phyloP scores from a whole-genome alignment of 2,888 invertebrate genomes.

The Drosophila meridiana region DNA sequence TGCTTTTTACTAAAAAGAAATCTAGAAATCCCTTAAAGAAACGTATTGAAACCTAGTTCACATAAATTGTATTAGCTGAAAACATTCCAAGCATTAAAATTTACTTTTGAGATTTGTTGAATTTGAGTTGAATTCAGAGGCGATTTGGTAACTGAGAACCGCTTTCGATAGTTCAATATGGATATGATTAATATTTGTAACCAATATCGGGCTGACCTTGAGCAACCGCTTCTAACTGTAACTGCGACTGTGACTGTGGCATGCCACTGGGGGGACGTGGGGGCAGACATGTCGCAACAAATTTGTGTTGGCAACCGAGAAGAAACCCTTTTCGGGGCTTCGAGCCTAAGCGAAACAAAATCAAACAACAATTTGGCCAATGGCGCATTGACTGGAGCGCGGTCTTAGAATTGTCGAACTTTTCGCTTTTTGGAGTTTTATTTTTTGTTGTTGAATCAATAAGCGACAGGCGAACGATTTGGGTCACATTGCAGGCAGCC shows the following conservation, averaged over 20 bases:
- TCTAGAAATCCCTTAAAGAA: no score
- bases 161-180: constrained; percentile 1
- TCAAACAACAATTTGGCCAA: constrained; percentile 70
- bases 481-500: constrained; percentile 84
- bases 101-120: no score
- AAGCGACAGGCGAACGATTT: constrained; percentile 81
- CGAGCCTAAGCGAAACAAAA: constrained; percentile 46
- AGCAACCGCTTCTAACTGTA: not conserved
- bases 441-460: constrained; percentile 84
- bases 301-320: constrained; percentile 39
- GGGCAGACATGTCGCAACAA: constrained; percentile 33
- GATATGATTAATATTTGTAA: constrained; percentile 27
- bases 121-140: not conserved
- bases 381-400: constrained; percentile 47
- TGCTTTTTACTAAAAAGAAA: no score
- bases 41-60: no score
- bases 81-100: no score
- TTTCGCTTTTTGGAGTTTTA: constrained; percentile 38
- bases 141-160: not conserved
- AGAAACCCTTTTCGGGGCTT: constrained; percentile 53
- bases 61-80: no score
- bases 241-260: constrained; percentile 16
- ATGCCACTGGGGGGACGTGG: not conserved
- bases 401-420: constrained; percentile 72
- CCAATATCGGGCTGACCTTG: constrained; percentile 59